Conservation (phyloP, 2,797 vertebrate species). For the Gymnothorax javanicus region DNA sequence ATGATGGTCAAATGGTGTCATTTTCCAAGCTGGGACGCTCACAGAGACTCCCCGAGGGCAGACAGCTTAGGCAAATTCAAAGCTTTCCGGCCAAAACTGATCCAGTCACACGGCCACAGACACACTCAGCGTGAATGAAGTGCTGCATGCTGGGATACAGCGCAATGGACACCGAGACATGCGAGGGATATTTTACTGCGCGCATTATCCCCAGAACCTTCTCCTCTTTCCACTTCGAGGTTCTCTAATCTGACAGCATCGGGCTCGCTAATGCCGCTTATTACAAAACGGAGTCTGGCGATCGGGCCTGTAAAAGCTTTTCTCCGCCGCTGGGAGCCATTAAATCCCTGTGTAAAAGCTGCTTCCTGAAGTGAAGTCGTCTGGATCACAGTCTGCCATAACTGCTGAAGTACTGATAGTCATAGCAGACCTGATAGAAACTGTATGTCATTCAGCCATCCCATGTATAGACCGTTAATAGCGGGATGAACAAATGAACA, state of each 20-base stretch:
- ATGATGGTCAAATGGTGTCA: not conserved
- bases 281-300: conserved; percentile 13
- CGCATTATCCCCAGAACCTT: not conserved
- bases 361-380: not conserved
- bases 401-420: no score
- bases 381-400: not conserved
- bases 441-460: no score
- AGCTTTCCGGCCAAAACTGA: not conserved
- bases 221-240: not conserved
- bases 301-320: conserved; percentile 8
- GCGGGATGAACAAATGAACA: no score
- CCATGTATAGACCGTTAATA: no score
- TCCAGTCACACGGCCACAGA: not conserved
- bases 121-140: not conserved
- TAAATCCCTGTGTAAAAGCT: conserved; percentile 17
- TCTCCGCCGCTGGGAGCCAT: conserved; percentile 5
- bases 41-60: not conserved
- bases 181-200: not conserved
- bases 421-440: no score
- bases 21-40: not conserved
- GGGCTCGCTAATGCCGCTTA: not conserved
- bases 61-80: not conserved
- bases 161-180: not conserved
- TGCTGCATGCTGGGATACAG: not conserved
- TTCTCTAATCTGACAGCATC: not conserved